Conservation (phyloP, 37 sponge, comb jelly and placozoan genomes). For the Hexactinellida sp. region DNA sequence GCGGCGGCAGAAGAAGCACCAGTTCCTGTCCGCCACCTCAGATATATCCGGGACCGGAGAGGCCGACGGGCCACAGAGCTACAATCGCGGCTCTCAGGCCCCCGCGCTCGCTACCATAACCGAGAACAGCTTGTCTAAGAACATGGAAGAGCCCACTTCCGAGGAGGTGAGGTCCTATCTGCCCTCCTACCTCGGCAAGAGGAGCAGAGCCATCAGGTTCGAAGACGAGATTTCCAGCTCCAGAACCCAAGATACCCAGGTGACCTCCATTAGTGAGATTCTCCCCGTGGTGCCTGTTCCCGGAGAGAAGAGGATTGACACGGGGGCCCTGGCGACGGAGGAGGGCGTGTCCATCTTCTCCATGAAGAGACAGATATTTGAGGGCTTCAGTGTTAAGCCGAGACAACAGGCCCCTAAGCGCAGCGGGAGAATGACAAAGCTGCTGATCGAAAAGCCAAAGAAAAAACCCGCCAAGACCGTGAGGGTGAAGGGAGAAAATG, state of each 20-base stretch:
- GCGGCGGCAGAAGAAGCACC: slow-evolving; percentile 8
- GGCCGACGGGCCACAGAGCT: not conserved
- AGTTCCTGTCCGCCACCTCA: not conserved
- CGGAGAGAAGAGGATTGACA: not conserved
- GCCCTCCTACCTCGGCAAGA: not conserved
- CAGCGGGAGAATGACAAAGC: not conserved
- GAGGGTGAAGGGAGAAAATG: not conserved
- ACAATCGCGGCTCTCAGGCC: not conserved
- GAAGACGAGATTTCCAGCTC: not conserved
- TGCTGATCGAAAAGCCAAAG: not conserved
- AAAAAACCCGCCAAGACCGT: not conserved
- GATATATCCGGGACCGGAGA: not conserved
- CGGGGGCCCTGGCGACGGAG: not conserved
- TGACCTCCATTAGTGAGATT: not conserved
- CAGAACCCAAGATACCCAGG: not conserved
- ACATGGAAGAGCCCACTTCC: not conserved
- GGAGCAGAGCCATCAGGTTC: not conserved
- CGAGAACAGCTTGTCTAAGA: not conserved
- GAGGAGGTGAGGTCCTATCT: not conserved
- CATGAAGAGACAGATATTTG: slow-evolving; percentile 2
- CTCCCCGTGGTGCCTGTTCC: not conserved
- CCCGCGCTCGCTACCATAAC: not conserved
- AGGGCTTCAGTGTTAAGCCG: not conserved
- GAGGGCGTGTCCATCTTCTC: not conserved
- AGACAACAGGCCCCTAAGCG: not conserved